Evolutionary conservation across 53 echinoderm and acorn worm species (phyloP).

Genomic region (Luidia sarsii): DNA sequence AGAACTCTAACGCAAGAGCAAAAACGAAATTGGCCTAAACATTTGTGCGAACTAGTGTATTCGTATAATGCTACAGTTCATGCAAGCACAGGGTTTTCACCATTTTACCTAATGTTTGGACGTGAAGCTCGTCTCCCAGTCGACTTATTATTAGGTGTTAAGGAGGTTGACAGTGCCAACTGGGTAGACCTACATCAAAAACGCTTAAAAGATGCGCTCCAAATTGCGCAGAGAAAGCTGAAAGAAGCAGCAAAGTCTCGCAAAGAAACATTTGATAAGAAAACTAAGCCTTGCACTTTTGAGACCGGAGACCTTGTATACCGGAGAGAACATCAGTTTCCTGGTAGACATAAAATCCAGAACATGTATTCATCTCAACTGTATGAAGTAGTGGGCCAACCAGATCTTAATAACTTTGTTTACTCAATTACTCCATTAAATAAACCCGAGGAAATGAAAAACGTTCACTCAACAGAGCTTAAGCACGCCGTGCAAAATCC

Average conservation of each 20-base stretch:
- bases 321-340: background rate
- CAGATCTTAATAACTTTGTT: background rate
- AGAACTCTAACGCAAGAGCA: constrained; percentile 6
- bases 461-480: too few species aligned
- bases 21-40: constrained; percentile 14
- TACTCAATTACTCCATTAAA: too few species aligned
- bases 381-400: background rate
- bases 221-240: too few species aligned
- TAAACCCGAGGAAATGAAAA: too few species aligned
- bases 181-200: background rate
- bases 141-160: background rate
- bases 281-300: background rate
- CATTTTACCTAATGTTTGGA: constrained; percentile 26
- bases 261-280: too few species aligned
- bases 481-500: too few species aligned
- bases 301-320: background rate
- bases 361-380: background rate
- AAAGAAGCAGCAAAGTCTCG: too few species aligned
- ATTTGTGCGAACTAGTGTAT: constrained; percentile 5
- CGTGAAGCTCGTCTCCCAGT: constrained; percentile 6
- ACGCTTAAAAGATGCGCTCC: too few species aligned
- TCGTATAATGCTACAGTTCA: constrained; percentile 16
- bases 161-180: background rate
- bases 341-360: background rate
- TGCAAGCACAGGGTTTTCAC: constrained; percentile 13